These are phyloP conservation scores for Saccostrea echinata DNA, from an alignment of 1,140 invertebrate genomes.

Conservation along the genomic window DNA sequence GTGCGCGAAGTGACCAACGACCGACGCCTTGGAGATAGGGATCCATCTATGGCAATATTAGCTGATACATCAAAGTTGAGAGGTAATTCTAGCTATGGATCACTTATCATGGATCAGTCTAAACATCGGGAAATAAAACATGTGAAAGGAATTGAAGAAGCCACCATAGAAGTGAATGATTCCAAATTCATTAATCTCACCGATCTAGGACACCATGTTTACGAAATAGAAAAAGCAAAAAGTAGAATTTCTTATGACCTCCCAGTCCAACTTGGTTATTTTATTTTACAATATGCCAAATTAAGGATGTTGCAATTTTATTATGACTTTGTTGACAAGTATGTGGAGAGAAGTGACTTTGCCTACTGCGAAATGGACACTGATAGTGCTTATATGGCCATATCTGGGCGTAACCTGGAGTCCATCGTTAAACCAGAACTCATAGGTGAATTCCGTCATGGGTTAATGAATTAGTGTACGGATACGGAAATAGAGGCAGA, in stretches of 20 bases:
- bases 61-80: slow-evolving; percentile 63
- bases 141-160: slow-evolving; percentile 43
- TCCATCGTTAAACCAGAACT: slow-evolving; percentile 36
- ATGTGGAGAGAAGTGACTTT: too few relatives aligned
- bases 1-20: not conserved
- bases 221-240: too few relatives aligned
- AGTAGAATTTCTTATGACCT: too few relatives aligned
- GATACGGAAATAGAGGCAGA: too few relatives aligned
- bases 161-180: not conserved
- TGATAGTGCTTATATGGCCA: too few relatives aligned
- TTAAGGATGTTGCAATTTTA: too few relatives aligned
- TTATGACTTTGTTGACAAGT: too few relatives aligned
- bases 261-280: too few relatives aligned
- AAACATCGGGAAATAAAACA: slow-evolving; percentile 51
- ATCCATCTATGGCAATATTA: slow-evolving; percentile 55
- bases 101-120: slow-evolving; percentile 51
- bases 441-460: not conserved
- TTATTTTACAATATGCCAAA: too few relatives aligned
- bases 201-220: too few relatives aligned
- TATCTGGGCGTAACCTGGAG: not conserved
- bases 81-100: slow-evolving; percentile 59
- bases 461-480: not conserved
- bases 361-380: too few relatives aligned
- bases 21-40: slow-evolving; percentile 53
- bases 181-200: too few relatives aligned